Evolutionary conservation across 1,140 invertebrate genomes (phyloP).

Genomic region (Xylocopa sonorina): DNA sequence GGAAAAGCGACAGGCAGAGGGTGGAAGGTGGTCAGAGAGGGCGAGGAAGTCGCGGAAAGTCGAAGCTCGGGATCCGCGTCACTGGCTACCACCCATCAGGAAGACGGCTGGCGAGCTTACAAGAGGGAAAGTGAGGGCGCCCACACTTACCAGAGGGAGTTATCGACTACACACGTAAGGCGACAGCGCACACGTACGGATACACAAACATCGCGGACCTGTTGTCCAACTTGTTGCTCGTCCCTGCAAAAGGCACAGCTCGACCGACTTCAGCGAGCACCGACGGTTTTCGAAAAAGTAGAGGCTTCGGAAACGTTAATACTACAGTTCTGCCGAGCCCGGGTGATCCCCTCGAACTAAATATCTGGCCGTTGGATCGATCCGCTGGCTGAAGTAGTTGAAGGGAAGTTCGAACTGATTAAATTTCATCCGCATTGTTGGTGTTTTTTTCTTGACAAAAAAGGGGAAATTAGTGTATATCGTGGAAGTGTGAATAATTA

Average conservation of each 20-base stretch:
- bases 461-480: no score
- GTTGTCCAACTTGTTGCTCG: conserved; percentile 80
- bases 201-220: conserved; percentile 77
- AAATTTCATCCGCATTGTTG: no score
- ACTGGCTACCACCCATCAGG: neutral
- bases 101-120: neutral
- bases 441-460: no score
- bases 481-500: neutral
- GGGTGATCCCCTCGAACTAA: no score
- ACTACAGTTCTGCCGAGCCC: no score
- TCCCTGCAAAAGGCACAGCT: conserved; percentile 68
- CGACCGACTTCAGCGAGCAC: conserved; percentile 46
- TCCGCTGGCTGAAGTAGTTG: no score
- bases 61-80: neutral
- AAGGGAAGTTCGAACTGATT: no score
- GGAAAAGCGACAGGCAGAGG: neutral
- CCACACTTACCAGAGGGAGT: conserved; percentile 60
- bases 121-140: conserved; percentile 9
- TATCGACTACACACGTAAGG: conserved; percentile 67
- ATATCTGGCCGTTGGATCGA: no score
- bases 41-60: neutral
- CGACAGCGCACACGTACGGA: conserved; percentile 70
- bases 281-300: conserved; percentile 56
- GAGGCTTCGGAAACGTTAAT: no score
- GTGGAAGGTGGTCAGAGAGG: neutral